Evolutionary conservation across 2,113 vertebrate genomes (phyloP).

Genomic region (Petaurus breviceps): DNA sequence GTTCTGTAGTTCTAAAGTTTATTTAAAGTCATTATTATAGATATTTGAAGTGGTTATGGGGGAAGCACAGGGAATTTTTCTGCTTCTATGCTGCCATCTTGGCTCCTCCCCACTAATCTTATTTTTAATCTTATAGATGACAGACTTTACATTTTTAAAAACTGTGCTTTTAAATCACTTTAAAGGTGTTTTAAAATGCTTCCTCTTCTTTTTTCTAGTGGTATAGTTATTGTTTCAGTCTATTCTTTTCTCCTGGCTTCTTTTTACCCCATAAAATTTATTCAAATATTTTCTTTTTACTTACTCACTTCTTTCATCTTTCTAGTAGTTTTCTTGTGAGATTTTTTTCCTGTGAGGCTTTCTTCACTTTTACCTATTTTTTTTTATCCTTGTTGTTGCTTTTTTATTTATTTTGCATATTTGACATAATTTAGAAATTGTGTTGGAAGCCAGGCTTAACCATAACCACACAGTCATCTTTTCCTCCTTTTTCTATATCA

Average conservation of each 20-base stretch:
- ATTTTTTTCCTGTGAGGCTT: neutral
- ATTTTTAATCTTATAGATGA: neutral
- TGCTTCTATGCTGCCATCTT: no score
- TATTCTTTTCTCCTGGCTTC: neutral
- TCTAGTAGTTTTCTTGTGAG: neutral
- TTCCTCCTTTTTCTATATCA: neutral
- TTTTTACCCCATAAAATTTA: neutral
- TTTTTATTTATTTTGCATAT: neutral
- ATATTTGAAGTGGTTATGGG: no score
- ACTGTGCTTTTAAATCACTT: neutral
- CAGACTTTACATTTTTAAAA: neutral
- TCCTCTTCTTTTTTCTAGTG: neutral
- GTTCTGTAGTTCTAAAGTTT: no score
- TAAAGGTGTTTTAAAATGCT: neutral
- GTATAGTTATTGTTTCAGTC: neutral
- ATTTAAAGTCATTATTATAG: no score
- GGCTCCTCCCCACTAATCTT: neutral
- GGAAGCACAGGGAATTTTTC: no score
- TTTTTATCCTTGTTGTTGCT: neutral
- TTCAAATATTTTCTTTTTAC: neutral
- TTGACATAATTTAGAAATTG: neutral
- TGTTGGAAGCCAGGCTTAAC: neutral
- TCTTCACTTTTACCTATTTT: neutral
- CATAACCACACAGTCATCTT: neutral
- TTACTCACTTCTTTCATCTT: neutral